These are phyloP conservation scores for Tricholauxania praeusta DNA, from an alignment of 2,888 invertebrate genomes.

Conservation along the genomic window DNA sequence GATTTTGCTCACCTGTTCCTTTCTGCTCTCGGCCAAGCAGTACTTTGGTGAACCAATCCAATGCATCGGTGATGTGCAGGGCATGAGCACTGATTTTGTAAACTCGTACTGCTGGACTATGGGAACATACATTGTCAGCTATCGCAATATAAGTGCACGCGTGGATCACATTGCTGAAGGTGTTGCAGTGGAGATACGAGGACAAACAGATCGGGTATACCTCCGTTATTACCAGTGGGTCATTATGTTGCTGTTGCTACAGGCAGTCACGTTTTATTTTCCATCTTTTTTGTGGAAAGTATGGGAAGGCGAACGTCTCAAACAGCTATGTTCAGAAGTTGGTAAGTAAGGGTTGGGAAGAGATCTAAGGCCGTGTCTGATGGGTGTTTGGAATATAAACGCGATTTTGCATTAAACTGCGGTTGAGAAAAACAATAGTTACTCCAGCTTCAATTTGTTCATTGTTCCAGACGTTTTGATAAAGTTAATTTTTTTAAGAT, in stretches of 20 bases:
- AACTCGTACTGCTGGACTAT: constrained; percentile 86
- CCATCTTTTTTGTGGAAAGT: constrained; percentile 66
- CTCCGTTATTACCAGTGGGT: constrained; percentile 67
- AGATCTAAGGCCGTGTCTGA: background rate
- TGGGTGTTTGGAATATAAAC: background rate
- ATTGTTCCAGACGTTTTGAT: too few species aligned
- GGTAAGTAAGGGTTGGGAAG: constrained; percentile 46
- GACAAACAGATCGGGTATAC: constrained; percentile 56
- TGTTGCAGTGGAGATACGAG: constrained; percentile 52
- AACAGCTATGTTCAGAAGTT: constrained; percentile 61
- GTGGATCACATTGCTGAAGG: constrained; percentile 53
- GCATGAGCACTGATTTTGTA: constrained; percentile 71
- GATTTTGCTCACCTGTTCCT: constrained; percentile 78
- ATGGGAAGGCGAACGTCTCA: constrained; percentile 69
- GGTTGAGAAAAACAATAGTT: too few species aligned
- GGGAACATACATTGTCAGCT: constrained; percentile 74
- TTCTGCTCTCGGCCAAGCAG: constrained; percentile 83
- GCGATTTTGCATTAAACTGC: too few species aligned
- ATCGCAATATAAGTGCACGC: constrained; percentile 33
- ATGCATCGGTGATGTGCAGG: constrained; percentile 72
- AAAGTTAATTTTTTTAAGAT: too few species aligned
- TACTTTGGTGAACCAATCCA: constrained; percentile 89
- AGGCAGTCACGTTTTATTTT: constrained; percentile 62
- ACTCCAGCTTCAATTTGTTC: too few species aligned
- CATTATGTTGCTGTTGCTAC: constrained; percentile 60